Base-by-base conservation (phyloP, 2,888 invertebrate genomes). In the Cephus nigrinus region DNA sequence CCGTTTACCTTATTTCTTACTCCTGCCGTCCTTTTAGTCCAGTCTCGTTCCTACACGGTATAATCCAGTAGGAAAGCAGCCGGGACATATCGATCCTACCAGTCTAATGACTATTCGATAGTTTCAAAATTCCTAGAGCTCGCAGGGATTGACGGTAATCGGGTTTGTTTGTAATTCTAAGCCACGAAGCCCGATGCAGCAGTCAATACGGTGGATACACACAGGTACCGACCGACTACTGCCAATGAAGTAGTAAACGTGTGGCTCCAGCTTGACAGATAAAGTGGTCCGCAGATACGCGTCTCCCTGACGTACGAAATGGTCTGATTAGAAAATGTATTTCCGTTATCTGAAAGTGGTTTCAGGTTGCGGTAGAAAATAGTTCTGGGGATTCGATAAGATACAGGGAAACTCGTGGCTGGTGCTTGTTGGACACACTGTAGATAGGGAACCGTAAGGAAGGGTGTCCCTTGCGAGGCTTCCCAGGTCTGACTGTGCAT, bases 141-240 rank as follows among this genome's bases (percentile, higher is more conserved):
- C 75, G 80, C 72, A 75, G 76, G 81, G 83, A 83, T 84, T 81
- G 83, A 81, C 81, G 23, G 84, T 88, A 88, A 88, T 88, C 88
- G 87, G 84, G 86, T 88, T 88, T 88, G 86, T 87, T 87, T 87
- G 88, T 88, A 88, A 88, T 88, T 86, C 87, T 86, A 88, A 88
- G 87, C 88, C 84, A 83, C 81, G 88, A 88, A 88, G 88, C 88
- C 88, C 86, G 74, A 40, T 33, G 74, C 32, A 12, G 74, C 4
- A 32, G 36, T 74, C 33, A 30, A 55, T 55, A 55, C 5, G 55
- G 55, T 9, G 55, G 55, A 23, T 55, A 55, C 23, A 23, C 55
- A 55, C 23, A 23, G 55, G 55, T 40, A 40, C 15, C 40, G 4
- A 40, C 15, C 23, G 2, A 23, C 55, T 55, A 55, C 23, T 23